A percentile compares a stretch with the other conserved stretches of the same genome.
These are phyloP conservation scores for Xanthia icteritia DNA, from an alignment of 2,888 invertebrate genomes.

Conservation along the genomic window DNA sequence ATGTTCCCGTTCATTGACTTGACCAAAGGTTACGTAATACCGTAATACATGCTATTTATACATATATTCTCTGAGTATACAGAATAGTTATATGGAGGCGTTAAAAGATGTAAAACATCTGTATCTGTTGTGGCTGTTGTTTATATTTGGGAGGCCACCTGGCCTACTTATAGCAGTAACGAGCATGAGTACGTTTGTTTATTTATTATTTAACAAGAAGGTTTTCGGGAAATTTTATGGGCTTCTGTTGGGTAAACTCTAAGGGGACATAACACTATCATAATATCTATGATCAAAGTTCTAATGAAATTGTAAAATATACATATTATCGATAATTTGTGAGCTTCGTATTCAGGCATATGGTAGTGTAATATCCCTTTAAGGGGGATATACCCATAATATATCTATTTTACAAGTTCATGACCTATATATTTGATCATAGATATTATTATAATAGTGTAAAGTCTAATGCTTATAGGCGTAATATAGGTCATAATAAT, in stretches of 20 bases:
- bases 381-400: too few species aligned
- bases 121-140: slow-evolving; percentile 22
- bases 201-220: slow-evolving; percentile 14
- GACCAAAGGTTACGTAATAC: slow-evolving; percentile 9
- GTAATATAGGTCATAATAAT: neutral
- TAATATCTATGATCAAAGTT: too few species aligned
- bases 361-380: too few species aligned
- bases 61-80: slow-evolving; percentile 1
- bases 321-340: too few species aligned
- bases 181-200: slow-evolving; percentile 25
- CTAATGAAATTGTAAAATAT: too few species aligned
- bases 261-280: too few species aligned
- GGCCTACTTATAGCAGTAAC: neutral
- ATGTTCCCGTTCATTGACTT: slow-evolving; percentile 28
- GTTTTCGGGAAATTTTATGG: neutral
- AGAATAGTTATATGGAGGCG: neutral
- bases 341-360: too few species aligned
- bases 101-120: slow-evolving; percentile 30
- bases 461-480: neutral
- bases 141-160: slow-evolving; percentile 27
- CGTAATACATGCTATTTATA: slow-evolving; percentile 27
- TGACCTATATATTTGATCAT: too few species aligned
- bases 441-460: too few species aligned
- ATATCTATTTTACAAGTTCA: too few species aligned
- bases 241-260: slow-evolving; percentile 7